Base-by-base conservation (phyloP, 2,113 vertebrate genomes). In the Glaucomys volans region DNA sequence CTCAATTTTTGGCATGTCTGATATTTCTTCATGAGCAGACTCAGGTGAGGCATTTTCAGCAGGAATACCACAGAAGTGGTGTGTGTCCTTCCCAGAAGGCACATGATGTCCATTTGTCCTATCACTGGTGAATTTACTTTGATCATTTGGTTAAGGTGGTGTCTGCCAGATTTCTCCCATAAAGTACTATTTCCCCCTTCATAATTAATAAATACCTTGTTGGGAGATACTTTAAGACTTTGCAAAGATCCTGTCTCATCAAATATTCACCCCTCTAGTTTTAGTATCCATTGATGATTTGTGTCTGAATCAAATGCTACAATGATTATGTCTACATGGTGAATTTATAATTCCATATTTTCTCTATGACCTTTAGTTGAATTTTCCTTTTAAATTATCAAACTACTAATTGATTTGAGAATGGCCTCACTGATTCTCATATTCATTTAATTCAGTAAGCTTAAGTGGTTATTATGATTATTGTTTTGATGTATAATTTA, bases 181-280 rank as follows among this genome's bases (percentile, higher is more conserved):
- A 82, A 96, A 92, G 30, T 91, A 94, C 50, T 66, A 81, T 93
- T 93, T 89, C 71, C 47, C 10, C 28, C 42, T 95, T 96, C 83
- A 97, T 94, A 96, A 95, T 96, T 96, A 95, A 95, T 95, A 92
- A 95, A 32, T 81, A 71, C 67, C 42, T 97, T 98, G 75, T 92
- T 59, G 72, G 67, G n/a, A 96, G 42, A 95, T 77, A 86, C 86
- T 96, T 94, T 92, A 64, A 97, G 81, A 94, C 50, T 95, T 94
- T 76, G 32, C 88, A 87, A 88, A 91, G 91, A 95, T 83, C 84
- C 64, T 89, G 12, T 75, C 87, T 92, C 76, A 96, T 96, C 47
- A 95, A 96, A 95, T 96, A 95, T 92, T 94, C 59, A 95, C 37
- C 52, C 37, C 30, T 89, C 30, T 91, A 47, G 22, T 89, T 94